Base-by-base conservation (phyloP, 1,140 invertebrate genomes). In the Pseudomyrmex cubaensis region DNA sequence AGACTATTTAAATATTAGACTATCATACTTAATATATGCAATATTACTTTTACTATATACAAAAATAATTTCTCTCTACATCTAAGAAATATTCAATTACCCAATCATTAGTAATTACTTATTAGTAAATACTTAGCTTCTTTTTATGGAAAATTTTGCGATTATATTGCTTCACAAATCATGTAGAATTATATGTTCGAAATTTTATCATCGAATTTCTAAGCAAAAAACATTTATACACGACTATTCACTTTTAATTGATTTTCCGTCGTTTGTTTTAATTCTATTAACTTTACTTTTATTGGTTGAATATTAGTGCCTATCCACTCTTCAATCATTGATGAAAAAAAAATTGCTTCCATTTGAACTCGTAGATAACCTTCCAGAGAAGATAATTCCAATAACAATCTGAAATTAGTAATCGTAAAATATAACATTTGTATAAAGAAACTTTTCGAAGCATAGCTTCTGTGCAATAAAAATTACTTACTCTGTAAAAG, bases 251-350 rank as follows among this genome's bases (percentile, higher is more conserved):
- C 85, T 83, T 93, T 94, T 12, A 95, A 84, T 86, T 95, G 94
- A 88, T 93, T 95, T 76, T 95, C 95, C 2, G 94, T 95, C 1
- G 93, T 95, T 74, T 93, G 91, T 85, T 95, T 95, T 1, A 95
- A 85, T 84, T 95, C 93, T 48, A 93, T 83, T 1, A 96, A 85
- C 85, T 94, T 94, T 57, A 93, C 90, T 85, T 94, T 95, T 48
- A 95, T 92, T 0, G 95, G 95, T 4, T 93, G 90, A 35, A 96
- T 90, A 78, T 95, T 93, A 20, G 95, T 95, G 9, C 95, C 95
- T 2, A 95, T 89, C 94, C 95, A 95, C 87, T 96, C 95, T 13
- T 95, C 95, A 10, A 95, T 92, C 46, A 93, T 95, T 2, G 94
- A 90, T 8, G 91, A 85, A 73, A 95, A 95, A 75, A 95, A 95